phyloP scores from a whole-genome alignment of 2,113 vertebrate genomes.

The Sebastes schlegelii region DNA sequence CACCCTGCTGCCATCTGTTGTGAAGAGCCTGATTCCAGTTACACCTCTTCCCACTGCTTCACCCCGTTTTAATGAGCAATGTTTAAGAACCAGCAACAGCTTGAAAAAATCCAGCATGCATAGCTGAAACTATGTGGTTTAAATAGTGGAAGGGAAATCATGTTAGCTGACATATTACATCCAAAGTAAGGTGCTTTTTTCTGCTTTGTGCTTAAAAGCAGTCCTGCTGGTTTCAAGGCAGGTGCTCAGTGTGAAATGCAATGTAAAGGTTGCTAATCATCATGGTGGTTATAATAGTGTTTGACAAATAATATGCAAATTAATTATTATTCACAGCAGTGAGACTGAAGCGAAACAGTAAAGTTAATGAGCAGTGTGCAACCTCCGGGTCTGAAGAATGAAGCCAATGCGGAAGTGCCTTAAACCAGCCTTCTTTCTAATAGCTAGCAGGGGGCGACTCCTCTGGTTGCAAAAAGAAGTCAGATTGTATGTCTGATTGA shows the following conservation, averaged over 20 bases:
- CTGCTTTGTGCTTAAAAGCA: background rate
- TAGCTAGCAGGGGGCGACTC: too few species aligned
- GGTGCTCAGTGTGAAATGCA: background rate
- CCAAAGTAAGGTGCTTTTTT: background rate
- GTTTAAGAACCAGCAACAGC: background rate
- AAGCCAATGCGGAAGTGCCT: too few species aligned
- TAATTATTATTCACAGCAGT: too few species aligned
- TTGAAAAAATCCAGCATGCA: background rate
- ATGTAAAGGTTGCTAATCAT: background rate
- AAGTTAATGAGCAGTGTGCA: background rate
- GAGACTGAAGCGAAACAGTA: background rate
- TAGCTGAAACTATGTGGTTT: background rate
- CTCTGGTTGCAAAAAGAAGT: too few species aligned
- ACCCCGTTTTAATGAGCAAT: slow-evolving; percentile 13
- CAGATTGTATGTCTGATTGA: too few species aligned
- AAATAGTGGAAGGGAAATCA: background rate
- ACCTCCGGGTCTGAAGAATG: too few species aligned
- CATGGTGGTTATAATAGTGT: background rate
- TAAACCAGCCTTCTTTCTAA: too few species aligned
- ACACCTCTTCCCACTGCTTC: slow-evolving; percentile 3
- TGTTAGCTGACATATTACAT: too few species aligned
- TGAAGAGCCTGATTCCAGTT: background rate
- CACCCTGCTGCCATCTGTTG: slow-evolving; percentile 10
- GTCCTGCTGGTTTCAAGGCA: background rate
- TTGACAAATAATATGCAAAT: background rate